Evolutionary conservation across 2,888 invertebrate genomes (phyloP), one percentile per base, ranked within the genome.

Genomic region (Schrankia costaestrigalis): DNA sequence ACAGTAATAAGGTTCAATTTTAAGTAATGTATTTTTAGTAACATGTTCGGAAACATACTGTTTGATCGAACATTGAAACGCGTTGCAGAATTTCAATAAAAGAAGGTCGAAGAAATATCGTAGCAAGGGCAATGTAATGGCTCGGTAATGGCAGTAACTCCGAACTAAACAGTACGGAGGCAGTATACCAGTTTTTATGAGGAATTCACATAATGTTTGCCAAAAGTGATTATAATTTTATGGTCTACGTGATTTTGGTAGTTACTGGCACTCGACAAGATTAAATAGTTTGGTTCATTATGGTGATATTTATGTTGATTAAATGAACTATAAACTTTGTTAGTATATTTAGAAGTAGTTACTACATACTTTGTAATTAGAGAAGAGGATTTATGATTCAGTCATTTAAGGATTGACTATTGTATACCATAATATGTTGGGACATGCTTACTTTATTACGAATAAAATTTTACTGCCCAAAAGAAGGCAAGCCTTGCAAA

Each of bases 81-180:
- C 61, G 63, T 61, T 63, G 51, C 63, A 77, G 83, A 85, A 83
- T 85, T 83, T 85, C 82, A 85, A 85, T 85, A 81, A 78, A n/a
- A 78, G 78, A 66, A 63, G 50, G 60, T 49, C 52, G 54, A 73
- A 78, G 73, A 84, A 73, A 80, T 80, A 78, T 81, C 56, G 69
- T 43, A 56, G 58, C 53, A 52, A 55, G 63, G 64, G 64, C 50
- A 13, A 30, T 27, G 24, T 38, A 41, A 46, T 52, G 54, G 53
- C 60, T 57, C 40, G 49, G 58, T 73, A 76, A 80, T 75, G 68
- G 67, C 44, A 50, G 41, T 32, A 46, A 49, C 42, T 58, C 63
- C 63, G 55, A 64, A 67, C 72, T 74, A 71, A 68, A 59, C 56
- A 63, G 61, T 59, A 63, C 67, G n/a, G 63, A 68, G 65, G 69